These are phyloP conservation scores for Lamellibrachia luymesi DNA, from an alignment of 1,140 invertebrate species.

Conservation along the genomic window DNA sequence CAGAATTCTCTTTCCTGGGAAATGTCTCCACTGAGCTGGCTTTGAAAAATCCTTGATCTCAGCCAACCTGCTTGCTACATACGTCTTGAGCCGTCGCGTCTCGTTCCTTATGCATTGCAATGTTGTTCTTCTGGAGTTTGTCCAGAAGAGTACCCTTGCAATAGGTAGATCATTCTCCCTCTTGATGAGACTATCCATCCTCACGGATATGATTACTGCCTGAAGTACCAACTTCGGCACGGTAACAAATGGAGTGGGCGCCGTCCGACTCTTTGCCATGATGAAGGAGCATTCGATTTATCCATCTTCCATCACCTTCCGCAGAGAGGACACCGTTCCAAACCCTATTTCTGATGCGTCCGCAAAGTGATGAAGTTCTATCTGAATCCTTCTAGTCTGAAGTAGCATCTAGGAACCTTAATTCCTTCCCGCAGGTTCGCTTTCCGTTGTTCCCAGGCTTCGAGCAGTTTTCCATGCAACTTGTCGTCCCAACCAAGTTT, in stretches of 20 bases:
- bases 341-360: background rate
- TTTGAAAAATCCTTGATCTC: background rate
- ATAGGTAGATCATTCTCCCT: background rate
- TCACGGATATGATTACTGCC: background rate
- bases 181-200: background rate
- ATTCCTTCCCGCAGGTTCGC: conserved; percentile 10
- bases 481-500: conserved; percentile 31
- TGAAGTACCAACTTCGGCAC: background rate
- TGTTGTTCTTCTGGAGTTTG: conserved; percentile 24
- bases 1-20: too few relatives aligned
- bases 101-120: conserved; percentile 26
- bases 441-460: conserved; percentile 30
- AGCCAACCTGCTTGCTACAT: background rate
- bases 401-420: background rate
- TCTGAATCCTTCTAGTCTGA: background rate
- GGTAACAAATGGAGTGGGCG: too few relatives aligned
- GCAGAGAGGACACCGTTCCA: background rate
- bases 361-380: background rate
- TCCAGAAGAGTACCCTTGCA: conserved; percentile 22
- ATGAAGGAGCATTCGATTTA: conserved; percentile 14
- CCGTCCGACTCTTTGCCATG: conserved; percentile 13
- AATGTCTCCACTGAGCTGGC: background rate
- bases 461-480: conserved; percentile 13
- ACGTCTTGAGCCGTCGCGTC: background rate
- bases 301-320: background rate